Conservation (phyloP, 2,797 vertebrate genomes). For the Myotis pilosus region DNA sequence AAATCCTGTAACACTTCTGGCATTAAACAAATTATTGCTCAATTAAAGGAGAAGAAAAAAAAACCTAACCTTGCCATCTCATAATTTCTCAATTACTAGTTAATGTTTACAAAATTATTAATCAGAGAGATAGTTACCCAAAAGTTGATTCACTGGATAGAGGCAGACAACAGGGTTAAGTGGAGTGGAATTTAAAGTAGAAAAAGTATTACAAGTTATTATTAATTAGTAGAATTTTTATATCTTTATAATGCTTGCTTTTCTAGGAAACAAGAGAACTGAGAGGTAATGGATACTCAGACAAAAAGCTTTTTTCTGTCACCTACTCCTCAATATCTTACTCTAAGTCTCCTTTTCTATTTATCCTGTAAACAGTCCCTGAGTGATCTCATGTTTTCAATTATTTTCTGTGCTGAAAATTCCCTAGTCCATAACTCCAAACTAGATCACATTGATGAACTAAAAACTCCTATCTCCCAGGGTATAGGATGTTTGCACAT, state of each 20-base stretch:
- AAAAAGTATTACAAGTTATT: not conserved
- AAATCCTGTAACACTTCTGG: slow-evolving; percentile 57
- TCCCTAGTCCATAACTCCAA: not conserved
- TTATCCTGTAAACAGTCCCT: not conserved
- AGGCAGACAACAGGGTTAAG: not conserved
- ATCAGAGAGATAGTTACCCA: too few relatives aligned
- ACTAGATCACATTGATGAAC: not conserved
- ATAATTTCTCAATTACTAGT: not conserved
- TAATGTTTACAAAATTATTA: too few relatives aligned
- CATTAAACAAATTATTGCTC: slow-evolving; percentile 66
- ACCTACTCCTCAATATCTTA: not conserved
- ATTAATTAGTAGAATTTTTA: not conserved
- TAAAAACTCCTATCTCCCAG: not conserved
- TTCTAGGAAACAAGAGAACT: not conserved
- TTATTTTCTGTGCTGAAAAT: not conserved
- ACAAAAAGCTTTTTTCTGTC: not conserved
- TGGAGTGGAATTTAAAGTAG: not conserved
- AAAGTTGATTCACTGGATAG: not conserved
- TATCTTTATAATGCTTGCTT: not conserved
- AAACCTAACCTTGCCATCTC: not conserved
- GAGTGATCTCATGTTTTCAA: not conserved
- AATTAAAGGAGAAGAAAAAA: not conserved
- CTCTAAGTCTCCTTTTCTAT: not conserved
- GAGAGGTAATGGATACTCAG: not conserved
- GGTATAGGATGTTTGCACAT: not conserved